A percentile compares a stretch with the other conserved stretches of the same genome.
Conservation (phyloP, 2,888 invertebrate species). For the Eurois occulta region DNA sequence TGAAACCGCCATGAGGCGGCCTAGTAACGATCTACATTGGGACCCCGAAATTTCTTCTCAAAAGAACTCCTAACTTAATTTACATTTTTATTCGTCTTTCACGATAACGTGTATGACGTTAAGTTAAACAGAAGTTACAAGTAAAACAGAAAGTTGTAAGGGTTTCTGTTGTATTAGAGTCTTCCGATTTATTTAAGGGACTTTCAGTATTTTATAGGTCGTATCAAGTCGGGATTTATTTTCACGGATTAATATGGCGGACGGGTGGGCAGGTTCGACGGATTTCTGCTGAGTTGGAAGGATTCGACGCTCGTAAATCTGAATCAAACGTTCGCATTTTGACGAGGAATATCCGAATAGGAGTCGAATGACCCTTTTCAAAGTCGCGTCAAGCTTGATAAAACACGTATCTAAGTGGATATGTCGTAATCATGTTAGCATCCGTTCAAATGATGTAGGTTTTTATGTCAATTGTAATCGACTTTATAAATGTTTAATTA, state of each 20-base stretch:
- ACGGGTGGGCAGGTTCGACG: slow-evolving; percentile 62
- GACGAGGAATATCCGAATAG: slow-evolving; percentile 67
- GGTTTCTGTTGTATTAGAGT: slow-evolving; percentile 65
- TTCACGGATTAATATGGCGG: slow-evolving; percentile 67
- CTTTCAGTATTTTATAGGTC: slow-evolving; percentile 70
- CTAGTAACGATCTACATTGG: slow-evolving; percentile 65
- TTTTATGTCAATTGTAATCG: slow-evolving; percentile 37
- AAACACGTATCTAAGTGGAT: slow-evolving; percentile 58
- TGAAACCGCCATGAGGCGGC: slow-evolving; percentile 68
- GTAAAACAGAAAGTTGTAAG: slow-evolving; percentile 68
- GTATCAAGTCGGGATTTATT: slow-evolving; percentile 71
- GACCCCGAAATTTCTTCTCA: slow-evolving; percentile 66
- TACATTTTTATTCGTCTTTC: slow-evolving; percentile 75
- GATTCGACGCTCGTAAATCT: slow-evolving; percentile 77
- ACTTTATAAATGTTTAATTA: slow-evolving; percentile 22
- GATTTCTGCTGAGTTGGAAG: slow-evolving; percentile 67
- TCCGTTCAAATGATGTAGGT: slow-evolving; percentile 43
- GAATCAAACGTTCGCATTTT: slow-evolving; percentile 75
- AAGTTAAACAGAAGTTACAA: slow-evolving; percentile 68
- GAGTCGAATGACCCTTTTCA: slow-evolving; percentile 76
- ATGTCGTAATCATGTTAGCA: slow-evolving; percentile 48
- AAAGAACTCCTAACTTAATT: slow-evolving; percentile 74
- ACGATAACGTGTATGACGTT: slow-evolving; percentile 52
- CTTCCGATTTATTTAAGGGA: slow-evolving; percentile 64
- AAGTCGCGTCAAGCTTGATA: slow-evolving; percentile 65